phyloP scores from a whole-genome alignment of 1,140 invertebrate genomes.

The Megalonaias nervosa region DNA sequence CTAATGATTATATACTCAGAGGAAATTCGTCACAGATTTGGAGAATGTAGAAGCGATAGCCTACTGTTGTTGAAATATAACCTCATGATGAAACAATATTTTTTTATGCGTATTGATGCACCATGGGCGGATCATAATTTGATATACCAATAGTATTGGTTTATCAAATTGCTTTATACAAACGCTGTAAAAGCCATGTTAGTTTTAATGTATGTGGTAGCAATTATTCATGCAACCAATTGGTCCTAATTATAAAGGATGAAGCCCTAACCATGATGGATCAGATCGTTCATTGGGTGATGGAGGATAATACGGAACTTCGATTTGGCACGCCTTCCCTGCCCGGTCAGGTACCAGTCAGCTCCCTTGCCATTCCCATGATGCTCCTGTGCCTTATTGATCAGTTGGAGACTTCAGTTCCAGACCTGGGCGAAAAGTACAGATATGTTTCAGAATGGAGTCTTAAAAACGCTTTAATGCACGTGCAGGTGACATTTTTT shows the following conservation, averaged over 20 bases:
- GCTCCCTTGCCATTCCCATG: conserved; percentile 60
- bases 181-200: no score
- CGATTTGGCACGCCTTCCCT: conserved; percentile 37
- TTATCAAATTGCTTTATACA: no score
- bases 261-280: conserved; percentile 57
- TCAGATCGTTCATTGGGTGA: conserved; percentile 55
- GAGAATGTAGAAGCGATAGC: no score
- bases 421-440: conserved; percentile 32
- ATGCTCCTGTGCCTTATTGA: conserved; percentile 56
- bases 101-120: no score
- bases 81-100: no score
- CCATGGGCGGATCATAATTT: no score
- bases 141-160: no score
- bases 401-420: conserved; percentile 51
- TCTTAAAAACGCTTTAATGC: conserved; percentile 41
- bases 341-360: conserved; percentile 30
- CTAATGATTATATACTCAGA: no score
- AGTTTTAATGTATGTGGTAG: no score
- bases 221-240: no score
- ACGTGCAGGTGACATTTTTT: conserved; percentile 49
- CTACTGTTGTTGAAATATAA: no score
- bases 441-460: conserved; percentile 47
- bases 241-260: conserved; percentile 24
- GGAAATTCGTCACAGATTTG: no score
- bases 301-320: conserved; percentile 41